Evolutionary conservation across 2,888 invertebrate species (phyloP).

Genomic region (Hemithea aestivaria): DNA sequence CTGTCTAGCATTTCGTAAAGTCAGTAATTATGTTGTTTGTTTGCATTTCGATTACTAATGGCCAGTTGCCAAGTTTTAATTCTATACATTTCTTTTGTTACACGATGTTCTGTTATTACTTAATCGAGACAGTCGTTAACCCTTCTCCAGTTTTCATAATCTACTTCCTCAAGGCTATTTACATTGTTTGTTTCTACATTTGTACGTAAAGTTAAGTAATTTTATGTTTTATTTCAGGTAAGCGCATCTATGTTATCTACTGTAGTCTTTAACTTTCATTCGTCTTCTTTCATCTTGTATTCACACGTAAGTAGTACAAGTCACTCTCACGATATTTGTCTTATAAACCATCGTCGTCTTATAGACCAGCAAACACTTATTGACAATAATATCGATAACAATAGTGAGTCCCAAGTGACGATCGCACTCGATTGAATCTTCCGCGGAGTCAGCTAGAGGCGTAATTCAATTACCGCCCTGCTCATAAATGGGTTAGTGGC

Average conservation of each 20-base stretch:
- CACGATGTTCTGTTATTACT: constrained; percentile 12
- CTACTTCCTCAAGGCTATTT: background rate
- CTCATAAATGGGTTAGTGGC: constrained; percentile 65
- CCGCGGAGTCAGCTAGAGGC: constrained; percentile 34
- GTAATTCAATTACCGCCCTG: constrained; percentile 60
- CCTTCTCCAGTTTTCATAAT: constrained; percentile 2
- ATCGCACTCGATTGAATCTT: constrained; percentile 25
- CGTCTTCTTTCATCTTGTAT: constrained; percentile 6
- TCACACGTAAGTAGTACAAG: constrained; percentile 15
- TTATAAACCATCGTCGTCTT: too few species aligned
- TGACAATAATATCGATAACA: constrained; percentile 4
- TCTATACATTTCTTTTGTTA: constrained; percentile 14
- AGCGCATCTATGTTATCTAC: constrained; percentile 12
- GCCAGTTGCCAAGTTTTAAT: constrained; percentile 18
- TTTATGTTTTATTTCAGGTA: constrained; percentile 24
- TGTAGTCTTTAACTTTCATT: too few species aligned
- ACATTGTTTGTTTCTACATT: background rate
- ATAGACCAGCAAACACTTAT: background rate
- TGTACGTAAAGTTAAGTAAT: constrained; percentile 4
- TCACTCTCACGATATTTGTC: constrained; percentile 1
- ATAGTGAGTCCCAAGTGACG: constrained; percentile 13
- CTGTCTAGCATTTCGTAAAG: constrained; percentile 16
- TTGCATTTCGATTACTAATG: constrained; percentile 17
- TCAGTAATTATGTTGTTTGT: constrained; percentile 17
- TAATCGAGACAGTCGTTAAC: constrained; percentile 3